Conservation (phyloP, 2,113 vertebrate species). For the Bos javanicus region DNA sequence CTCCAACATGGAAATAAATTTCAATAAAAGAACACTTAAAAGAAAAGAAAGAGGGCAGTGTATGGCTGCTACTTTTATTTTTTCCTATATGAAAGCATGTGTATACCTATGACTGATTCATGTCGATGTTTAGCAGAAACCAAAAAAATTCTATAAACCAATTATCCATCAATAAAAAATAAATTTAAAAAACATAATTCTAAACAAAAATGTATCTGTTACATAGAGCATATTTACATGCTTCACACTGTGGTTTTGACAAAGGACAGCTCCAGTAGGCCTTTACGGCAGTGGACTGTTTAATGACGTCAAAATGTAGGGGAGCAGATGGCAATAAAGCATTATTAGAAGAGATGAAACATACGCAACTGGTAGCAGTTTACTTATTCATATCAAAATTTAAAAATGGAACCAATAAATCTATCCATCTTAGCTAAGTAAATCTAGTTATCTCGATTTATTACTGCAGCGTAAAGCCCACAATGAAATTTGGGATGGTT, state of each 20-base stretch:
- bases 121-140: neutral
- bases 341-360: constrained; percentile 64
- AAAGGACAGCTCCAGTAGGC: constrained; percentile 46
- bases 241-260: constrained; percentile 20
- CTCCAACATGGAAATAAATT: constrained; percentile 23
- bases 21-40: neutral
- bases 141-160: neutral
- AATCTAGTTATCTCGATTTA: constrained; percentile 40
- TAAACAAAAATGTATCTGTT: constrained; percentile 1
- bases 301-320: constrained; percentile 55
- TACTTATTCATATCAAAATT: constrained; percentile 60
- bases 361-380: constrained; percentile 45
- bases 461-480: constrained; percentile 14
- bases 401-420: constrained; percentile 66
- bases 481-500: constrained; percentile 50
- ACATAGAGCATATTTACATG: neutral
- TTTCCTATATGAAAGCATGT: neutral
- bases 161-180: neutral
- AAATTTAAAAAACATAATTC: neutral
- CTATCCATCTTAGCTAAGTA: constrained; percentile 27
- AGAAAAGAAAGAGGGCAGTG: neutral
- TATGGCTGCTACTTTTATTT: neutral
- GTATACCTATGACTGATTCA: neutral
- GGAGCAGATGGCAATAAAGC: constrained; percentile 67
- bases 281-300: constrained; percentile 40